Conservation (phyloP, 2,888 invertebrate species). For the Psylliodes chrysocephalus region DNA sequence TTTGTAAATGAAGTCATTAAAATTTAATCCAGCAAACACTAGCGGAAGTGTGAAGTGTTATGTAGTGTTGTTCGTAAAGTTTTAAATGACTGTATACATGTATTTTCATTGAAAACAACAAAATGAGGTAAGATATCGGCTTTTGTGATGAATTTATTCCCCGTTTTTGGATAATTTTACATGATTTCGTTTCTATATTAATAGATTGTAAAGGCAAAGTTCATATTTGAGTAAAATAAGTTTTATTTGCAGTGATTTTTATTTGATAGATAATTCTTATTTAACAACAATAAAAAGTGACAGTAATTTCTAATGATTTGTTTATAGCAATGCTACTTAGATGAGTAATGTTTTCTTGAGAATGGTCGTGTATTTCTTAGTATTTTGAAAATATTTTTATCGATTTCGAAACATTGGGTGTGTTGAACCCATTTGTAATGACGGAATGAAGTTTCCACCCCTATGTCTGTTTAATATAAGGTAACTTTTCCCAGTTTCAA, state of each 20-base stretch:
- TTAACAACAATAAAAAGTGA: slow-evolving; percentile 30
- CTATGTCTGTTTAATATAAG: slow-evolving; percentile 48
- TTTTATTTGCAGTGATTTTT: not conserved
- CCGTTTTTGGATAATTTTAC: not conserved
- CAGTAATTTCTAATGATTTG: slow-evolving; percentile 23
- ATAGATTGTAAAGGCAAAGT: not conserved
- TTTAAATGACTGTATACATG: slow-evolving; percentile 46
- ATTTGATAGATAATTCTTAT: slow-evolving; percentile 4
- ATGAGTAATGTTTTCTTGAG: slow-evolving; percentile 27
- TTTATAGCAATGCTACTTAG: slow-evolving; percentile 31
- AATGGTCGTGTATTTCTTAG: slow-evolving; percentile 12
- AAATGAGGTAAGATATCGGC: slow-evolving; percentile 55
- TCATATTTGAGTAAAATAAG: not conserved
- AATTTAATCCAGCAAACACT: slow-evolving; percentile 38
- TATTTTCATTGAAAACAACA: slow-evolving; percentile 52
- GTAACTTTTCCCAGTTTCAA: slow-evolving; percentile 46
- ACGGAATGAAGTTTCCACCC: slow-evolving; percentile 47
- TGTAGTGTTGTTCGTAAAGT: slow-evolving; percentile 51
- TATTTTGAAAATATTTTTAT: slow-evolving; percentile 55
- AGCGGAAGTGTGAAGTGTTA: slow-evolving; percentile 37
- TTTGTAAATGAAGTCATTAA: slow-evolving; percentile 49
- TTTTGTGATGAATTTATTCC: slow-evolving; percentile 29
- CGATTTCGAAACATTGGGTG: slow-evolving; percentile 61
- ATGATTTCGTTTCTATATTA: not conserved
- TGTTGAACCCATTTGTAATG: slow-evolving; percentile 58